These are phyloP conservation scores for Tetragnatha montana DNA, from an alignment of 2,888 invertebrate species.

Conservation along the genomic window DNA sequence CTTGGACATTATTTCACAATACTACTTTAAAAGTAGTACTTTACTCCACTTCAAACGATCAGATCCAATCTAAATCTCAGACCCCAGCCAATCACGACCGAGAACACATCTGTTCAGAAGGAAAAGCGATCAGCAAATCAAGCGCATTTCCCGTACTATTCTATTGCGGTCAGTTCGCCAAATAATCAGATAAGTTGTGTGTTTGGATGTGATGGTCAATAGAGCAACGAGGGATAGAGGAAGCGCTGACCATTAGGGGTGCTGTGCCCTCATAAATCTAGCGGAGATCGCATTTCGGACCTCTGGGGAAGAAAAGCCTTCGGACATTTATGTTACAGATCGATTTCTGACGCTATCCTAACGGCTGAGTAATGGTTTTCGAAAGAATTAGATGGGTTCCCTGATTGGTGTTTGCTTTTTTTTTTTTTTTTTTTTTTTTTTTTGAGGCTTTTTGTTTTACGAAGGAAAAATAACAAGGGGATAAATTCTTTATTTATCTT, in stretches of 20 bases:
- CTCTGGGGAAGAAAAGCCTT: neutral
- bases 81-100: no score
- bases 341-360: neutral
- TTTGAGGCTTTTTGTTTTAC: neutral
- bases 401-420: neutral
- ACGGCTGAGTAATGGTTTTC: neutral
- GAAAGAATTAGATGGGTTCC: neutral
- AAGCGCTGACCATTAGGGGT: slow-evolving; percentile 18
- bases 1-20: no score
- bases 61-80: no score
- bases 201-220: slow-evolving; percentile 26
- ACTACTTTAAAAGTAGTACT: no score
- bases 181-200: slow-evolving; percentile 29
- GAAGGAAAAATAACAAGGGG: neutral
- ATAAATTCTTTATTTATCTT: neutral
- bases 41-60: no score
- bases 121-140: slow-evolving; percentile 12
- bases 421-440: neutral
- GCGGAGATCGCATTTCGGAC: neutral
- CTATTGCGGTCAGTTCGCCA: slow-evolving; percentile 14
- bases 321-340: neutral
- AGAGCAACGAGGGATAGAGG: slow-evolving; percentile 8
- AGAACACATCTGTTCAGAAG: neutral
- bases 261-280: slow-evolving; percentile 18
- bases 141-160: slow-evolving; percentile 6